Conservation (phyloP, 1,140 invertebrate genomes). For the Ephestia elutella region DNA sequence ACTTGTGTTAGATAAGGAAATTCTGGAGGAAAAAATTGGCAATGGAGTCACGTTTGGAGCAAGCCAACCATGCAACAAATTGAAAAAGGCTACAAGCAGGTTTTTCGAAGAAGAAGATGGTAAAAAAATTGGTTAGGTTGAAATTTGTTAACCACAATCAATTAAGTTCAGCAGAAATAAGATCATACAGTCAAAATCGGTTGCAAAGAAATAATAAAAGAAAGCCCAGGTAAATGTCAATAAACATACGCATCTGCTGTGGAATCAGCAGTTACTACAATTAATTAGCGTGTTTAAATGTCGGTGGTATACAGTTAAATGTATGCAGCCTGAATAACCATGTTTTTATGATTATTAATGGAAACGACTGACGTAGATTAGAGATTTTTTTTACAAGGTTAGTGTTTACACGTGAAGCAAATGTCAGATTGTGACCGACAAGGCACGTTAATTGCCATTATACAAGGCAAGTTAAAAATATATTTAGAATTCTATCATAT, state of each 20-base stretch:
- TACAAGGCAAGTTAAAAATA: slow-evolving; percentile 19
- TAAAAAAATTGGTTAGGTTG: not conserved
- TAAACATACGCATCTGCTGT: not conserved
- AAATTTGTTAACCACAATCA: not conserved
- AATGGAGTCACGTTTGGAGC: slow-evolving; percentile 56
- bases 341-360: too few species aligned
- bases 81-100: slow-evolving; percentile 6
- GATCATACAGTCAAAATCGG: not conserved
- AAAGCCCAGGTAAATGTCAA: not conserved
- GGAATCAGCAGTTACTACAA: too few species aligned
- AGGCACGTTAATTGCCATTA: slow-evolving; percentile 27
- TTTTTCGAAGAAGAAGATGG: not conserved
- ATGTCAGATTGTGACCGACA: slow-evolving; percentile 25
- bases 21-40: slow-evolving; percentile 45
- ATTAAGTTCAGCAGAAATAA: not conserved
- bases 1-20: slow-evolving; percentile 50
- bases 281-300: too few species aligned
- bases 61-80: slow-evolving; percentile 62
- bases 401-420: slow-evolving; percentile 16
- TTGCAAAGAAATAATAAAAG: not conserved
- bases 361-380: too few species aligned
- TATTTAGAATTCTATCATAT: slow-evolving; percentile 25
- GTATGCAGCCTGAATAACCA: too few species aligned
- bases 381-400: too few species aligned
- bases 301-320: not conserved